phyloP scores from a whole-genome alignment of 1,140 invertebrate species.

The Aphelinus certus region DNA sequence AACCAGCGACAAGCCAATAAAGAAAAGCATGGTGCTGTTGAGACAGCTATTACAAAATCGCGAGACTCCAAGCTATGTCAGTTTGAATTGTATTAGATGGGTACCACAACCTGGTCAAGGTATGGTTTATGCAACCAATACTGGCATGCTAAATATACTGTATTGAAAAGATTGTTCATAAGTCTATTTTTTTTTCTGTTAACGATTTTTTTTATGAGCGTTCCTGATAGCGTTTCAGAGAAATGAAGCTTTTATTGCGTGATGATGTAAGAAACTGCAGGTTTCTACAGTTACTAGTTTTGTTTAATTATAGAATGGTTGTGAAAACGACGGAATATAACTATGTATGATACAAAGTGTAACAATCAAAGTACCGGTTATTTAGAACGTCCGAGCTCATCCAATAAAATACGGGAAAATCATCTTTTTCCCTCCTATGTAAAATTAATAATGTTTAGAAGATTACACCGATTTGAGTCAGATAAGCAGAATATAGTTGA shows the following conservation, averaged over 20 bases:
- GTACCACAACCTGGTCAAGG: conserved; percentile 83
- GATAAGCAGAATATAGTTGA: conserved; percentile 19
- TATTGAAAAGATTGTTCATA: conserved; percentile 43
- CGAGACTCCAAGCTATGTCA: conserved; percentile 71
- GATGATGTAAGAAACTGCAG: conserved; percentile 17
- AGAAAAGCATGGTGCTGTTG: conserved; percentile 67
- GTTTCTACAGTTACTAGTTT: conserved; percentile 9
- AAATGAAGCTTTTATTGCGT: conserved; percentile 22
- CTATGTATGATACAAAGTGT: conserved; percentile 9
- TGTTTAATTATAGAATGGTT: conserved; percentile 3
- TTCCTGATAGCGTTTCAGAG: too few relatives aligned
- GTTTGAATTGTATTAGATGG: conserved; percentile 87
- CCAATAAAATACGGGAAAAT: background rate
- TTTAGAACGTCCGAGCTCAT: background rate
- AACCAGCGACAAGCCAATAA: conserved; percentile 43
- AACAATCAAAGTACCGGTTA: conserved; percentile 20
- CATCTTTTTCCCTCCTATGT: background rate
- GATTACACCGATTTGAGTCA: conserved; percentile 17
- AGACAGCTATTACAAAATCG: conserved; percentile 72
- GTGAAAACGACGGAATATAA: background rate
- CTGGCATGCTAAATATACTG: conserved; percentile 80
- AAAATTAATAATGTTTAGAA: conserved; percentile 15
- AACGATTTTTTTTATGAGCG: too few relatives aligned
- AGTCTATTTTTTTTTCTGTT: too few relatives aligned
- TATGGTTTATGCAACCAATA: conserved; percentile 86